A percentile compares a stretch with the other conserved stretches of the same genome.
These are phyloP conservation scores for Nannospalax galili DNA, from an alignment of 2,113 vertebrate genomes.

Conservation along the genomic window DNA sequence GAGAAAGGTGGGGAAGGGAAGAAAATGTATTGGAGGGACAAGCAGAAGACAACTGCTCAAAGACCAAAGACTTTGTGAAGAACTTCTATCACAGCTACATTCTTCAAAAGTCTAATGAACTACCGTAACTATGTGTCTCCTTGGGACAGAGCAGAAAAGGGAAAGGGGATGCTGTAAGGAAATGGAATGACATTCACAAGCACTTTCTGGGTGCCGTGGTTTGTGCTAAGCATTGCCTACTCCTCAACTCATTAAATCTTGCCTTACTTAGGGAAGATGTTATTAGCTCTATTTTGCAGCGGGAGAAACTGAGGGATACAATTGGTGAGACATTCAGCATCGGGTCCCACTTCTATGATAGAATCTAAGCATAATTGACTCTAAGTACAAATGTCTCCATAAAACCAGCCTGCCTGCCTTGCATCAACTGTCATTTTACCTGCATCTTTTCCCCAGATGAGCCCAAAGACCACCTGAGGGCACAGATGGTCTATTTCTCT, in stretches of 20 bases:
- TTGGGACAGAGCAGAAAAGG: background rate
- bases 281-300: background rate
- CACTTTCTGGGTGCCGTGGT: rapidly evolving
- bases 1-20: background rate
- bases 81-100: background rate
- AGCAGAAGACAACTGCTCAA: background rate
- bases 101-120: background rate
- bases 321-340: background rate
- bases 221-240: background rate
- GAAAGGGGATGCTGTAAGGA: background rate
- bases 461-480: background rate
- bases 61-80: background rate
- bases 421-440: background rate
- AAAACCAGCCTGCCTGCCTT: background rate
- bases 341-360: background rate
- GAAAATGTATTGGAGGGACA: rapidly evolving
- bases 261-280: background rate
- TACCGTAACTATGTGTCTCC: background rate
- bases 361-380: background rate
- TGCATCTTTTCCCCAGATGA: background rate
- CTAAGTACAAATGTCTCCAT: background rate
- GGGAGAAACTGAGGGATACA: background rate
- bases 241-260: background rate
- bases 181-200: background rate
- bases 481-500: background rate